Evolutionary conservation across 2,797 vertebrate genomes (phyloP), one percentile per base, ranked within the genome.

Genomic region (Gallirallus australis): DNA sequence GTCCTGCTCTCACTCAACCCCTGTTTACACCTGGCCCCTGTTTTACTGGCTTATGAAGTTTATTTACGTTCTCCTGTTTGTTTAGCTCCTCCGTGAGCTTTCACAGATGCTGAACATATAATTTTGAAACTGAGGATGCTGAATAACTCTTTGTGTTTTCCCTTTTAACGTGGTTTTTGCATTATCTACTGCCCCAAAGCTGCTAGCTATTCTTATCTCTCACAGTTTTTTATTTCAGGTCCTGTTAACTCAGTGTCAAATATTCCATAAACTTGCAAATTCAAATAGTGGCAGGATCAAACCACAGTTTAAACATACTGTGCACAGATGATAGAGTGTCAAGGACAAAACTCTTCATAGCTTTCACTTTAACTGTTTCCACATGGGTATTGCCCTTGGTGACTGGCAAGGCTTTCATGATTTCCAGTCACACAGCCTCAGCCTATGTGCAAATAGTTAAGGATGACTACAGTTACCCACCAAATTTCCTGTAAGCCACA

Each of bases 261-360:
- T 75, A 82, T 94, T 91, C 79, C 90, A 86, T 85, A 94, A 93
- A 92, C 82, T 75, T 93, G 57, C 72, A 95, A 91, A 95, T 94
- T 86, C 69, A 48, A 53, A 72, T 45, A 90, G 85, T 61, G 33
- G 71, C 63, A 89, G 57, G 80, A 76, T 80, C 65, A 93, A 80
- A 65, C 68, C 25, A 12, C 30, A 39, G 52, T 69, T 87, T 84
- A 35, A 86, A 82, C 87, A 57, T 4, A 39, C 59, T 4, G 42
- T 45, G 52, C 40, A 18, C 33, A 72, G 53, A 48, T 39, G 72
- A 71, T 40, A 33, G 37, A 77, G 56, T 40, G 73, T 45, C 57
- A 88, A 90, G 88, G 81, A 79, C 72, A 92, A 85, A 71, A n/a
- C 2, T 0, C 72, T 76, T 71, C n/a, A 40, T 2, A 28, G 69